Percentiles rank a stretch among this genome's conserved stretches.
These are phyloP conservation scores for Syrrhaptes paradoxus DNA, from an alignment of 2,113 vertebrate species.

Conservation along the genomic window DNA sequence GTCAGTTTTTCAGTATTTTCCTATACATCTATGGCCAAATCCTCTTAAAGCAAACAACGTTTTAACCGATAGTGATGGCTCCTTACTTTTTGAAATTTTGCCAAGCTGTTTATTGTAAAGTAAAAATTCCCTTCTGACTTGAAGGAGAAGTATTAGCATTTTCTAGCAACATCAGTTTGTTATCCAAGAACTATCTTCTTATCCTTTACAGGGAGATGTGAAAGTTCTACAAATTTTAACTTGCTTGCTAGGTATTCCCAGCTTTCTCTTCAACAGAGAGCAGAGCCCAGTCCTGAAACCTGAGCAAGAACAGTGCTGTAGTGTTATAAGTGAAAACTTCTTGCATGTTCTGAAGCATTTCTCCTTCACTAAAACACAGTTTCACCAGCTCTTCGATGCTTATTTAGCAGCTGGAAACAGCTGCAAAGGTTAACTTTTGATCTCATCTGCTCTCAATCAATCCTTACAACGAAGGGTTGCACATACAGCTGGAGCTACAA, in stretches of 20 bases:
- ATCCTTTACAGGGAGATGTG: not conserved
- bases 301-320: not conserved
- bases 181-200: not conserved
- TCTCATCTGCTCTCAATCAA: slow-evolving; percentile 55
- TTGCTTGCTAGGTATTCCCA: not conserved
- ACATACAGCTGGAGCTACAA: not conserved
- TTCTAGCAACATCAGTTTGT: not conserved
- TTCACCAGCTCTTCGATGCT: not conserved
- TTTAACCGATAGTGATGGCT: not conserved
- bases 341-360: not conserved
- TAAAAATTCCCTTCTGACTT: not conserved
- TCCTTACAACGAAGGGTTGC: not conserved
- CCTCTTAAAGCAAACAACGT: slow-evolving; percentile 2
- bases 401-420: slow-evolving; percentile 36
- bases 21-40: not conserved
- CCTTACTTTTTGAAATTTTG: not conserved
- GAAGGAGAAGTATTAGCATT: not conserved
- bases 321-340: not conserved
- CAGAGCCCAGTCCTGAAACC: not conserved
- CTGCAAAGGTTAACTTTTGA: slow-evolving; percentile 47
- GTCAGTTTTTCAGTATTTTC: not conserved
- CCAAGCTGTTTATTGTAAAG: not conserved
- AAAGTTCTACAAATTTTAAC: not conserved
- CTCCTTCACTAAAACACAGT: not conserved
- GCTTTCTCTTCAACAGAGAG: not conserved